Percentiles rank a stretch among this genome's conserved stretches.
phyloP scores from a whole-genome alignment of 2,113 vertebrate genomes.

The Gallinago media region DNA sequence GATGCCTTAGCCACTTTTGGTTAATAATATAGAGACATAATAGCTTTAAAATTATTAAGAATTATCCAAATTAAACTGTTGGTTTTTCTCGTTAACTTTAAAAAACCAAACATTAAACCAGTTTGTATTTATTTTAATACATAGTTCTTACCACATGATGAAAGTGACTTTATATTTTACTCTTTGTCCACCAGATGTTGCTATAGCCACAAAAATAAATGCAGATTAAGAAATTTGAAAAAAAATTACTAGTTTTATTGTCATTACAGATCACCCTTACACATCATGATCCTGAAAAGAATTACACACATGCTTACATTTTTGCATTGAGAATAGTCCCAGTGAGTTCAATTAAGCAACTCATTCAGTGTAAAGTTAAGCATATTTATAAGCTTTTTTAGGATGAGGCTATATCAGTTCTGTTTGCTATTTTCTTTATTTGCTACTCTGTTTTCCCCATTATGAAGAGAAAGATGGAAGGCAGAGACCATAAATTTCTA shows the following conservation, averaged over 20 bases:
- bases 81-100: background rate
- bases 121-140: background rate
- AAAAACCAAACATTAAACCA: background rate
- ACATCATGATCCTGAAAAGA: background rate
- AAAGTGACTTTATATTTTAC: background rate
- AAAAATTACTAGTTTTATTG: background rate
- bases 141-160: background rate
- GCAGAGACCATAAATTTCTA: background rate
- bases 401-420: background rate
- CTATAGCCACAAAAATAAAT: slow-evolving; percentile 51
- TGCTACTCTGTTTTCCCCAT: background rate
- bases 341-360: background rate
- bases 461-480: background rate
- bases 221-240: background rate
- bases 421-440: background rate
- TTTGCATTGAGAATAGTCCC: background rate
- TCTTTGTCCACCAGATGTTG: slow-evolving; percentile 68
- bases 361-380: background rate
- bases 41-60: background rate
- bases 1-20: background rate
- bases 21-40: background rate
- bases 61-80: background rate
- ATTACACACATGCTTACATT: background rate
- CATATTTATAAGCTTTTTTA: background rate
- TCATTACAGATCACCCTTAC: background rate